Base-by-base conservation (phyloP, 2,113 vertebrate genomes). In the Meleagris gallopavo region DNA sequence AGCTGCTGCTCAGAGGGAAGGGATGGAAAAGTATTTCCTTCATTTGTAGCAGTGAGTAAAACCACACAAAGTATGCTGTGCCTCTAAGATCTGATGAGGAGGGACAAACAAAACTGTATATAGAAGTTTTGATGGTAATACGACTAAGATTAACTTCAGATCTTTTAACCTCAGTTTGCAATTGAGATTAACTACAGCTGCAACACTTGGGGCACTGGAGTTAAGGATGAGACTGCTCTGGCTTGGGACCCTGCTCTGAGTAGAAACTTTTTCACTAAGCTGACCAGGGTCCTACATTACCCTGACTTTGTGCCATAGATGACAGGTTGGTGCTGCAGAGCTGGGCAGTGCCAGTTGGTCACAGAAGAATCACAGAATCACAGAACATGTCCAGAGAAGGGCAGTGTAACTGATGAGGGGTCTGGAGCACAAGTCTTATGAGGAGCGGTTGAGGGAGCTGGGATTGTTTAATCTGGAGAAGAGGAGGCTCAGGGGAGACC, bases 101-200 rank as follows among this genome's bases (percentile, higher is more conserved):
- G 24, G 36, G 24, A 45, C 30, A 95, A 87, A 87, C 30, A 6
- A 87, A 89, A 93, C 54, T 83, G 9, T 66, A 76, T 93, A 87
- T 87, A 89, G 58, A 78, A 84, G 24, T 52, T 11, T 38, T 78
- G 82, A 70, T 89, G 57, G 25, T 73, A 46, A 57, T 66, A 41
- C 54, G 82, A 70, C 40, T 89, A 41, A 83, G 40, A 85, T 87
- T 79, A 85, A 79, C 62, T n/a, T 88, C 6, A 88, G 75, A 77
- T 62, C 71, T 67, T 81, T 54, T 4, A 0, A 25, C 29, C 72
- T 61, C 64, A 8, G 34, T 19, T 87, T 94, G 76, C 45, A 62
- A 52, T 19, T 84, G 66, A 57, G 57, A 72, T 78, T 43, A 82
- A 45, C 65, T 86, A 38, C 73, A 93, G 70, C 66, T 92, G 74